Evolutionary conservation across 37 sponge, comb jelly and placozoan genomes (phyloP).

Genomic region (Eunapius fragilis): DNA sequence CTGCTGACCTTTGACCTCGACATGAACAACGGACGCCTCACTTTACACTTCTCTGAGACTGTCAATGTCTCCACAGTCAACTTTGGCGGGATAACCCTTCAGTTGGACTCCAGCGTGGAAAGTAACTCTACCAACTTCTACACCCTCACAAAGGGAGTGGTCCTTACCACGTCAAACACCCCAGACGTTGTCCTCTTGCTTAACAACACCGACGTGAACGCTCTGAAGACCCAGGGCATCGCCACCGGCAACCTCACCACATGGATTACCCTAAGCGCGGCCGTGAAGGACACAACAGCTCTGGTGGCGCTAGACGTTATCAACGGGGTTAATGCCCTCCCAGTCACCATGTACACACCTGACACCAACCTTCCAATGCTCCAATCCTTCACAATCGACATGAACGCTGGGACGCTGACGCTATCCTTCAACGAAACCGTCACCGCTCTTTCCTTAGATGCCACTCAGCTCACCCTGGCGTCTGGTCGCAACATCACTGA

Average conservation of each 20-base stretch:
- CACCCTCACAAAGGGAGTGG: conserved; percentile 47
- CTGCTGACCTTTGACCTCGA: conserved; percentile 72
- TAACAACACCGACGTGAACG: conserved; percentile 78
- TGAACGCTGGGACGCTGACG: conserved; percentile 63
- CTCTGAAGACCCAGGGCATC: conserved; percentile 65
- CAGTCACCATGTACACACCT: conserved; percentile 48
- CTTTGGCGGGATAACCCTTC: conserved; percentile 73
- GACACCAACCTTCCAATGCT: conserved; percentile 73
- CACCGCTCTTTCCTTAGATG: conserved; percentile 40
- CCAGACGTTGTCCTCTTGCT: conserved; percentile 51
- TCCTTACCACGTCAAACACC: conserved; percentile 23
- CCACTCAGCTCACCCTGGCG: conserved; percentile 53
- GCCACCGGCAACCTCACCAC: conserved; percentile 46
- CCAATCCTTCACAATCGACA: conserved; percentile 51
- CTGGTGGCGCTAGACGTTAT: conserved; percentile 26
- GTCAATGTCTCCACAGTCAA: conserved; percentile 68
- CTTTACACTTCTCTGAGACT: conserved; percentile 89
- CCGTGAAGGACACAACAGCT: conserved; percentile 63
- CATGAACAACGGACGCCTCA: conserved; percentile 73
- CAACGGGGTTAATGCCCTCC: conserved; percentile 47
- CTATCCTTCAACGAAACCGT: conserved; percentile 86
- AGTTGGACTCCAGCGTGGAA: conserved; percentile 25
- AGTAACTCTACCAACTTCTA: background rate
- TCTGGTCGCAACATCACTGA: conserved; percentile 22
- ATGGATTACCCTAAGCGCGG: conserved; percentile 56